Conservation (phyloP, 2,888 invertebrate species). For the Suillia variegata region DNA sequence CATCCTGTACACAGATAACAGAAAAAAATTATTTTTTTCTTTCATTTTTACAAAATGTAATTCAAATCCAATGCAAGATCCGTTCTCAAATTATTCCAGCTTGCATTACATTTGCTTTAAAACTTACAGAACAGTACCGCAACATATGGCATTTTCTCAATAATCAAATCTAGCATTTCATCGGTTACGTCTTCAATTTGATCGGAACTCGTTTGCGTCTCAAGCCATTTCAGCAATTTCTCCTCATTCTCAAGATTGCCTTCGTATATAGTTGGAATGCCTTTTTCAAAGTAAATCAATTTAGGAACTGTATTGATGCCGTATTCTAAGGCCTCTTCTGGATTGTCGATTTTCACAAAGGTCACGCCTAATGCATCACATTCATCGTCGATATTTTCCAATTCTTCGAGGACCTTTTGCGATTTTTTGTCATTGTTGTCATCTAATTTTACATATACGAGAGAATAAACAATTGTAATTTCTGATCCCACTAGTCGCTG, state of each 20-base stretch:
- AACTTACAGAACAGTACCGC: slow-evolving; percentile 89
- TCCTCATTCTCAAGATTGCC: slow-evolving; percentile 90
- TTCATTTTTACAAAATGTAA: too few species aligned
- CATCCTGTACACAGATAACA: too few species aligned
- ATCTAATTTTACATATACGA: slow-evolving; percentile 66
- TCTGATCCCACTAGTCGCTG: not conserved
- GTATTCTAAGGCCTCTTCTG: slow-evolving; percentile 87
- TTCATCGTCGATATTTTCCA: slow-evolving; percentile 94
- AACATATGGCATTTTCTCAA: slow-evolving; percentile 85
- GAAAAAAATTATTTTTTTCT: too few species aligned
- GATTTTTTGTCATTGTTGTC: slow-evolving; percentile 89
- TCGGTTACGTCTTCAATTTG: slow-evolving; percentile 94
- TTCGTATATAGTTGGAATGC: slow-evolving; percentile 75
- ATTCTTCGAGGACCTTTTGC: slow-evolving; percentile 81
- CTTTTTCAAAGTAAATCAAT: slow-evolving; percentile 81
- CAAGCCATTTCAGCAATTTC: slow-evolving; percentile 84
- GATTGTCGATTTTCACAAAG: slow-evolving; percentile 91
- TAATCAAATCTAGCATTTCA: slow-evolving; percentile 89
- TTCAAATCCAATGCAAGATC: too few species aligned
- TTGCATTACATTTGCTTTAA: too few species aligned
- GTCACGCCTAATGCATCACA: slow-evolving; percentile 86
- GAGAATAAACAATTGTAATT: not conserved
- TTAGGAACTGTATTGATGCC: slow-evolving; percentile 88
- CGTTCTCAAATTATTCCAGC: too few species aligned
- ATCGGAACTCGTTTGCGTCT: slow-evolving; percentile 82